Conservation (phyloP, 2,888 invertebrate species). For the Acronicta alni region DNA sequence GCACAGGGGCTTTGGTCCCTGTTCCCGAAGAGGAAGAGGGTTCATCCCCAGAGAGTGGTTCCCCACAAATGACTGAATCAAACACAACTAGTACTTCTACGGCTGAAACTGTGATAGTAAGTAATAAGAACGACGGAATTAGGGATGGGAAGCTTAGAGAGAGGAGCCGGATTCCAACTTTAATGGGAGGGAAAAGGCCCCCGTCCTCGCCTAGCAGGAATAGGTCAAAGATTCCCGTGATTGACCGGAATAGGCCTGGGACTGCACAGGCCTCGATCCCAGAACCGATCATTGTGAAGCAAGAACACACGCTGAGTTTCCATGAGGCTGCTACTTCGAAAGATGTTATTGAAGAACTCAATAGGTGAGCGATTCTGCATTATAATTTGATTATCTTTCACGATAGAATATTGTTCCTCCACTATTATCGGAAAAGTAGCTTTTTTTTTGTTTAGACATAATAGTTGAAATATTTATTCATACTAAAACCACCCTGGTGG, state of each 20-base stretch:
- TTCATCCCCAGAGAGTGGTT: constrained; percentile 84
- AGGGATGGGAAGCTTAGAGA: constrained; percentile 83
- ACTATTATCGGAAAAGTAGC: too few species aligned
- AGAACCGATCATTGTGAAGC: constrained; percentile 83
- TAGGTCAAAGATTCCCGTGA: constrained; percentile 83
- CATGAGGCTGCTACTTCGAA: constrained; percentile 93
- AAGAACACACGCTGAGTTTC: constrained; percentile 91
- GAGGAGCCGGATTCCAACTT: constrained; percentile 89
- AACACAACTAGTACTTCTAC: constrained; percentile 92
- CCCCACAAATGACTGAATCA: constrained; percentile 91
- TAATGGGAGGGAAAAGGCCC: constrained; percentile 84
- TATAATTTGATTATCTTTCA: too few species aligned
- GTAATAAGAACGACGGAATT: constrained; percentile 86
- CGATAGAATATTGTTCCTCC: too few species aligned
- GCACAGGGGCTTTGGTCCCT: constrained; percentile 85
- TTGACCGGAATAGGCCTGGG: constrained; percentile 67
- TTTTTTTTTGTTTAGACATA: too few species aligned
- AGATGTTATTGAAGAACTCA: constrained; percentile 93
- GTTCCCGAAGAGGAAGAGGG: constrained; percentile 91
- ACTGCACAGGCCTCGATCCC: constrained; percentile 63
- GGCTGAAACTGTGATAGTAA: constrained; percentile 92
- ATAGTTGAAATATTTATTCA: too few species aligned
- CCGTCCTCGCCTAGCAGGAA: constrained; percentile 81
- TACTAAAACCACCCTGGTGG: too few species aligned
- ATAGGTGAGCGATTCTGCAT: constrained; percentile 76